Conservation (phyloP, 2,888 invertebrate genomes). For the Drosophila multiciliata region DNA sequence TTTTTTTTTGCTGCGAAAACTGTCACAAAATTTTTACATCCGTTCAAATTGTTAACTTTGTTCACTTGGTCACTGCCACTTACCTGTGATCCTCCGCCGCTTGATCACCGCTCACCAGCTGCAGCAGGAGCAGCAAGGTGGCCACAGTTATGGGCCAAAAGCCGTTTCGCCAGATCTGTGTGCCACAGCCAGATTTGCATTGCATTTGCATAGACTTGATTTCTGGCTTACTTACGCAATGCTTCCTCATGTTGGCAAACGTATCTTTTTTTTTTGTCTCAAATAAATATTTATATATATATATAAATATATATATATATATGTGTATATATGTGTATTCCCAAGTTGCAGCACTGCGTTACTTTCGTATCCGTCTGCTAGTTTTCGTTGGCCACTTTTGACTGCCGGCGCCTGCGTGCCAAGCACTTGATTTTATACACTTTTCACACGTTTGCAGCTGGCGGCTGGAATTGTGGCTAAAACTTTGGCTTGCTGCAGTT, state of each 20-base stretch:
- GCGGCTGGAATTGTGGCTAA: not conserved
- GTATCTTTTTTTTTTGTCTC: not conserved
- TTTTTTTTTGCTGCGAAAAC: not conserved
- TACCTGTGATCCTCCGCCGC: slow-evolving; percentile 69
- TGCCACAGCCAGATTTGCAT: slow-evolving; percentile 19
- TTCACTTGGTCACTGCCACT: slow-evolving; percentile 15
- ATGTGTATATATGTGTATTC: slow-evolving; percentile 15
- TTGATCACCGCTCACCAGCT: slow-evolving; percentile 51
- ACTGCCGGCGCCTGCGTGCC: slow-evolving; percentile 75
- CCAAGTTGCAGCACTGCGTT: slow-evolving; percentile 10
- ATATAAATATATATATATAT: not conserved
- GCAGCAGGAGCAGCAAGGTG: slow-evolving; percentile 40
- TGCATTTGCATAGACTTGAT: slow-evolving; percentile 37
- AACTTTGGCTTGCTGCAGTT: slow-evolving; percentile 38
- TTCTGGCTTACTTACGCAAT: slow-evolving; percentile 70
- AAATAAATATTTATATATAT: not conserved
- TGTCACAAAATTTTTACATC: not conserved
- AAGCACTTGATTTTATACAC: slow-evolving; percentile 74
- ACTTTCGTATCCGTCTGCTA: slow-evolving; percentile 31
- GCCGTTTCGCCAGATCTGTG: slow-evolving; percentile 49
- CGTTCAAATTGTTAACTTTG: not conserved
- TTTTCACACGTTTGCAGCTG: slow-evolving; percentile 44
- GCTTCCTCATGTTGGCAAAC: slow-evolving; percentile 67
- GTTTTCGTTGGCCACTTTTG: slow-evolving; percentile 48
- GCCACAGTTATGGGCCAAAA: slow-evolving; percentile 32